phyloP scores from a whole-genome alignment of 2,888 invertebrate genomes.

The Drosophila pseudotalamancana region DNA sequence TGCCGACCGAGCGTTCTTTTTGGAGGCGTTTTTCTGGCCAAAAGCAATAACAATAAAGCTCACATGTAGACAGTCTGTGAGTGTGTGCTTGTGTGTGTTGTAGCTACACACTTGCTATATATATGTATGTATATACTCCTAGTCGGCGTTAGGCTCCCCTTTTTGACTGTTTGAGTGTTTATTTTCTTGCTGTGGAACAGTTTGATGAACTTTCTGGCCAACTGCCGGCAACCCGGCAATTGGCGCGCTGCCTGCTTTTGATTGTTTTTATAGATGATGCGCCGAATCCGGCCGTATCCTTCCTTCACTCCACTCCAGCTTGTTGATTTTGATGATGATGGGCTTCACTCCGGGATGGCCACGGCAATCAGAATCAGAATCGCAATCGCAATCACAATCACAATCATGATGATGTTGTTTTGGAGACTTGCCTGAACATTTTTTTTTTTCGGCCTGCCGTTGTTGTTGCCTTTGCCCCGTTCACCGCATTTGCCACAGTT shows the following conservation, averaged over 20 bases:
- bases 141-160: conserved; percentile 29
- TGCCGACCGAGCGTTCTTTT: conserved; percentile 38
- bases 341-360: conserved; percentile 27
- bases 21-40: conserved; percentile 56
- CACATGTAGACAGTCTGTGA: conserved; percentile 50
- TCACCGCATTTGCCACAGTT: conserved; percentile 53
- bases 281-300: conserved; percentile 14
- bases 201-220: conserved; percentile 69
- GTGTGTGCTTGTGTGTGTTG: conserved; percentile 18
- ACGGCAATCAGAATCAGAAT: conserved; percentile 27
- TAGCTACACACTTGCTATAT: conserved; percentile 15
- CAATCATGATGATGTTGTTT: conserved; percentile 49
- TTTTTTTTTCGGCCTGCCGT: conserved; percentile 21
- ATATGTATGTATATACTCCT: conserved; percentile 31
- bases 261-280: conserved; percentile 71
- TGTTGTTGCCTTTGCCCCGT: conserved; percentile 5
- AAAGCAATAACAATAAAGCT: conserved; percentile 75
- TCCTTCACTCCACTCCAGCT: conserved; percentile 30
- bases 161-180: not conserved
- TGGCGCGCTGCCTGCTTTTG: conserved; percentile 64
- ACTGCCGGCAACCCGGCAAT: conserved; percentile 42
- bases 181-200: conserved; percentile 43
- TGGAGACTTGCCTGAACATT: conserved; percentile 32
- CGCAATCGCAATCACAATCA: conserved; percentile 13
- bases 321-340: conserved; percentile 64